Percentiles rank a stretch among this genome's conserved stretches.
These are phyloP conservation scores for Brachyptera putata DNA, from an alignment of 2,888 invertebrate species.

Conservation along the genomic window DNA sequence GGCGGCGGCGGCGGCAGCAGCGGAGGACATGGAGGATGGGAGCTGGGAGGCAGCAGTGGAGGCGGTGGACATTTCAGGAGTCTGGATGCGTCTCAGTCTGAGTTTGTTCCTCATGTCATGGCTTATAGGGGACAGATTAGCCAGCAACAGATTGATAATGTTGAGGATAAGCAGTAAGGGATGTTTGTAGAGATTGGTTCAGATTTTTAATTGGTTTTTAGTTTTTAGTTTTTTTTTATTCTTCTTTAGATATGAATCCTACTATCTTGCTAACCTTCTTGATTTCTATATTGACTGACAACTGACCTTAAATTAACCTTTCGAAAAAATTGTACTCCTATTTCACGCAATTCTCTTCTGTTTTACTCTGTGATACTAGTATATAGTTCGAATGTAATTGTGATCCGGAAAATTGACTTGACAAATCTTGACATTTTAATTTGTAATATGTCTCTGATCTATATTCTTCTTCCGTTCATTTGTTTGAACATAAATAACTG, in stretches of 20 bases:
- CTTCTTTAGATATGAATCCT: background rate
- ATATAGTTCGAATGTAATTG: too few relatives aligned
- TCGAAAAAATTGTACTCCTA: too few relatives aligned
- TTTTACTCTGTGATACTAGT: too few relatives aligned
- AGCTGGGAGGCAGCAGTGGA: background rate
- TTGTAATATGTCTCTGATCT: too few relatives aligned
- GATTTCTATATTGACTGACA: too few relatives aligned
- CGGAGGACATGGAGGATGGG: slow-evolving; percentile 10
- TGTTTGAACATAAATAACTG: background rate
- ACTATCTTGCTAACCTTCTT: too few relatives aligned
- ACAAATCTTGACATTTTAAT: too few relatives aligned
- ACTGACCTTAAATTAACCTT: background rate
- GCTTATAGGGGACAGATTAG: slow-evolving; percentile 27
- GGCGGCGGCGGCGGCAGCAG: slow-evolving; percentile 45
- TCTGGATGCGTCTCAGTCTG: slow-evolving; percentile 10
- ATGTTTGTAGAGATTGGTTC: background rate
- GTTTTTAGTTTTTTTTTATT: background rate
- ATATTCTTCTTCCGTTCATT: too few relatives aligned
- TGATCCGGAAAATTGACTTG: too few relatives aligned
- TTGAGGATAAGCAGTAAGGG: background rate
- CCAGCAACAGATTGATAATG: background rate
- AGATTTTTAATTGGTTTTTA: background rate
- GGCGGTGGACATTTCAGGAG: slow-evolving; percentile 25
- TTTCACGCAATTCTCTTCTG: too few relatives aligned
- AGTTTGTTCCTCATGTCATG: slow-evolving; percentile 19